Evolutionary conservation across 2,888 invertebrate genomes (phyloP), one percentile per base, ranked within the genome.

Genomic region (Drosophila diplacantha): DNA sequence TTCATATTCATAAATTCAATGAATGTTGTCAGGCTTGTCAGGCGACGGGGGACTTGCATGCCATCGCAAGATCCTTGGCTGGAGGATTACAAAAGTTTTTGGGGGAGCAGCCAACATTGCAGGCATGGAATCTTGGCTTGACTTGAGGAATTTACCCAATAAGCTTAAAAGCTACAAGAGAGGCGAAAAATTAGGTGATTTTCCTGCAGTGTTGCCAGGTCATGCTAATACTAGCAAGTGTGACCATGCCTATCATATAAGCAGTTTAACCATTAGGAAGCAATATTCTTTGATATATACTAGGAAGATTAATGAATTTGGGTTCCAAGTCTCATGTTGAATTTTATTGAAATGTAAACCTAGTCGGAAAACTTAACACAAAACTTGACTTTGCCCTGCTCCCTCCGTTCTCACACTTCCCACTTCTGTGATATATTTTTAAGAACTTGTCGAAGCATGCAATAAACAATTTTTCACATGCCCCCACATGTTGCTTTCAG

Each of bases 1-100:
- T 83, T 79, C 76, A 74, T 83, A 81, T 81, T 81, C 82, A 80
- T 80, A 81, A 83, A 79, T 83, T 81, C 79, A 81, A 74, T 78
- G 74, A 73, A 75, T 73, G 73, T 67, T 77, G 81, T 65, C 78
- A 77, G 69, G 69, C 71, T 41, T 81, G 78, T 75, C 73, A 69
- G 22, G 44, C 12, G 35, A 29, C 16, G 29, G 34, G 47, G 56
- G 35, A 26, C 9, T 31, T 46, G 43, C 47, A 52, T 35, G 57
- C 44, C 37, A 24, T 18, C 7, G 32, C 34, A 62, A 35, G 59
- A 59, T 26, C 20, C 38, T 11, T 11, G 47, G 32, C 20, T 18
- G 49, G 62, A 22, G 62, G 60, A 60, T 31, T 41, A 41, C 39
- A 20, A 29, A 60, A 60, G 62, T 62, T 62, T 18, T 22, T 16